These are phyloP conservation scores for Lutra lutra DNA, from an alignment of 2,797 vertebrate genomes.

Conservation along the genomic window DNA sequence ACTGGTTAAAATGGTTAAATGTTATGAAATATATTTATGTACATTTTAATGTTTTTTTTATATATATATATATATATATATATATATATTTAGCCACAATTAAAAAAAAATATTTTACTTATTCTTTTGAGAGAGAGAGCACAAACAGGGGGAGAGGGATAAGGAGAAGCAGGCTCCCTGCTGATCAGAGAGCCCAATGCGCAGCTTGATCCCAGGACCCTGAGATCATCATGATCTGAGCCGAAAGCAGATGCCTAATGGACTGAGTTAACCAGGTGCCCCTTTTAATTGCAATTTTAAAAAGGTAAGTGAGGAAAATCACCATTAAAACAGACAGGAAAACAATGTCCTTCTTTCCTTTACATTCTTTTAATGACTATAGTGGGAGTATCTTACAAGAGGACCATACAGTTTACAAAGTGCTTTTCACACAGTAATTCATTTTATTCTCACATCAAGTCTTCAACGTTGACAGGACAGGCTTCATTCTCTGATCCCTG, in stretches of 20 bases:
- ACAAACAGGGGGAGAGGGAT: neutral
- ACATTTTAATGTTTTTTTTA: neutral
- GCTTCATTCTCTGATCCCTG: neutral
- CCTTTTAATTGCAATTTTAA: neutral
- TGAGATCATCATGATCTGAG: neutral
- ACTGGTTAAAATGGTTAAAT: neutral
- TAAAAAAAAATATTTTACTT: neutral
- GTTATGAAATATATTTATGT: neutral
- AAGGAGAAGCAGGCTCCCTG: neutral
- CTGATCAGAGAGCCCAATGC: neutral
- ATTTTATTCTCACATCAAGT: slow-evolving; percentile 12
- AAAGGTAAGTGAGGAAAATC: neutral
- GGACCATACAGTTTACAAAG: neutral
- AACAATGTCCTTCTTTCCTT: neutral
- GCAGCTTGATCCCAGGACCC: neutral
- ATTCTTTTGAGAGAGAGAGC: neutral
- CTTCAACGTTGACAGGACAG: neutral
- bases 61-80: neutral
- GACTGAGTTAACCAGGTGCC: neutral
- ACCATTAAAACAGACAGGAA: neutral
- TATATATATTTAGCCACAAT: neutral
- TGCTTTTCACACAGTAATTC: neutral
- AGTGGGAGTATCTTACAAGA: neutral
- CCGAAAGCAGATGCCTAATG: neutral
- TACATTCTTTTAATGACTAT: neutral